A percentile compares a stretch with the other conserved stretches of the same genome.
phyloP scores from a whole-genome alignment of 2,888 invertebrate species.

The Ectemnius lituratus region DNA sequence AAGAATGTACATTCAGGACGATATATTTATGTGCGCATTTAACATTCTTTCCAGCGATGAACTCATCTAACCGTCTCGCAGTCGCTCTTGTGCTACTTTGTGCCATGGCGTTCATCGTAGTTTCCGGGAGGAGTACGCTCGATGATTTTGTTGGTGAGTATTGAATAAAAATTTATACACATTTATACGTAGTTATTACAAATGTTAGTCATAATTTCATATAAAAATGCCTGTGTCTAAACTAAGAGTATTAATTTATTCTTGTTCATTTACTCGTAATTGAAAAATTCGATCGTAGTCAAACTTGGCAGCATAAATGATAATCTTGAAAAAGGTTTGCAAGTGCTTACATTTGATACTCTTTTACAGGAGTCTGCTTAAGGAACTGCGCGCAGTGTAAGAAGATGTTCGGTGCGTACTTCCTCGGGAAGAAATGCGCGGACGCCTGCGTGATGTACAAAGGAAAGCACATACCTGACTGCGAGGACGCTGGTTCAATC shows the following conservation, averaged over 20 bases:
- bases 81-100: conserved; percentile 53
- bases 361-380: conserved; percentile 83
- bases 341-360: not conserved
- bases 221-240: not conserved
- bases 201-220: not conserved
- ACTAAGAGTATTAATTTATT: not conserved
- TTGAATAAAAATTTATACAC: no score
- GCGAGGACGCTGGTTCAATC: conserved; percentile 89
- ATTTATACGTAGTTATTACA: no score
- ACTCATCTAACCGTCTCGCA: conserved; percentile 47
- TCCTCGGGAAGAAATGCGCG: conserved; percentile 91
- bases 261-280: not conserved
- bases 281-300: not conserved
- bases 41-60: conserved; percentile 54
- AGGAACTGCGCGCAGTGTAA: conserved; percentile 94
- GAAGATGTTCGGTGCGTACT: conserved; percentile 92
- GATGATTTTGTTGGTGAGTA: conserved; percentile 48
- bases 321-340: no score
- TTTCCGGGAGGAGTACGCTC: conserved; percentile 43
- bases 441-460: conserved; percentile 90
- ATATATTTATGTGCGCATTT: no score
- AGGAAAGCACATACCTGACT: conserved; percentile 91
- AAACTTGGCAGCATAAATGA: not conserved
- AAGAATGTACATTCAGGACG: no score
- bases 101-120: conserved; percentile 45